Evolutionary conservation across 2,797 vertebrate genomes (phyloP), one percentile per base, ranked within the genome.

Genomic region (Morus bassanus): DNA sequence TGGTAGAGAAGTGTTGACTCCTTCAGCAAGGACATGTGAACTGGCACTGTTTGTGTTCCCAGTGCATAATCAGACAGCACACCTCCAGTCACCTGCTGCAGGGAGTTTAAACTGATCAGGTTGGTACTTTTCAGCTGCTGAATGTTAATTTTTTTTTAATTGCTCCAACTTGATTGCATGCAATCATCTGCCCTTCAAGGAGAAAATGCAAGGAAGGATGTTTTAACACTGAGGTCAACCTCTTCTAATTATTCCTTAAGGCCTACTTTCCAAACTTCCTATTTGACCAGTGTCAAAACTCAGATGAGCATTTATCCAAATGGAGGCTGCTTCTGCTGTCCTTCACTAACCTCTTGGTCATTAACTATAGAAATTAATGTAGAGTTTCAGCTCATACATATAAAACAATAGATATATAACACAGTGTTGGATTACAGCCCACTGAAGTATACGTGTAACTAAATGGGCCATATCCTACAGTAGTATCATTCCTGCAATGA

Each of bases 21-120:
- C 50, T 54, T 53, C 0, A 0, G 28, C 77, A 51, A 16, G 81
- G 84, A 39, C 78, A 27, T 0, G 0, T 1, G 19, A 24, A 5
- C 65, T 43, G 41, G 11, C 0, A 8, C 0, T 70, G 41, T n/a
- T 56, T 27, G 59, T 41, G 75, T 10, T 72, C 63, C 70, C 65
- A 28, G 60, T 0, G 7, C 9, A 1, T 22, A n/a, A 6, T 2
- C 77, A 64, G 30, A 12, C 53, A 81, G 79, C 53, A 60, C 57
- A 57, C 30, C 48, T 23, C 63, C 65, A 37, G 59, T 17, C 56
- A 70, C 79, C 76, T 59, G 51, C 78, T 86, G n/a, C 50, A 56
- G 28, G 31, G 56, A 35, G 1, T 9, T 93, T 37, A 41, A 31
- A 30, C 31, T n/a, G 18, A 54, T 25, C 85, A 45, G 45, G 48